Evolutionary conservation across 2,797 vertebrate species (phyloP), one percentile per base, ranked within the genome.

Genomic region (Rhincodon typus): DNA sequence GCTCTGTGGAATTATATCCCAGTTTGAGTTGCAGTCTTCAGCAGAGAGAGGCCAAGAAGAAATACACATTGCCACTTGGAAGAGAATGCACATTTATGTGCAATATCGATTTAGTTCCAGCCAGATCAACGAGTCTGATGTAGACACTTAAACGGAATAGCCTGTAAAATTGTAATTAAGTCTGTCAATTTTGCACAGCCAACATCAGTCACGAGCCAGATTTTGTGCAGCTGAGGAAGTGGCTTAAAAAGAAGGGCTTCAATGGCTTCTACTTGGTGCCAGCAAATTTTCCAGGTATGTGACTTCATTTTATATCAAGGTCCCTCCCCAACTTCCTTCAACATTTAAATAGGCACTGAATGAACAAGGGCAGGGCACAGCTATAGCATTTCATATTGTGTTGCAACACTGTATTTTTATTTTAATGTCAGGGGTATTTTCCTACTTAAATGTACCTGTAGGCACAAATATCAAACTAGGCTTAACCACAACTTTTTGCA

Each of bases 211-310:
- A 98, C 95, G 98, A 98, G 96, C 96, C 67, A 12, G 97, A 97
- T 96, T 99, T 98, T n/a, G 97, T 99, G 96, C 96, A 97, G 84
- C 97, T 99, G 79, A 97, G 97, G 97, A 98, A 96, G 96, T 99
- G 99, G 97, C 97, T 99, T 53, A 98, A 98, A 97, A 96, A 96
- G 0, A 98, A 98, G 96, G 98, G 98, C 88, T 99, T 98, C 97
- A 96, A 96, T 86, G 97, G 98, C 17, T 96, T n/a, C 1, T 97
- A 96, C 96, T 97, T 99, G 96, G 98, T 96, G 91, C 98, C 99
- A 66, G 97, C 97, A 0, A 57, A 96, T 70, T 99, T 99, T 97
- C 96, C 97, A 91, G 98, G 99, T 99, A 97, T 8, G 6, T 70
- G 66, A 84, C 23, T 84, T 46, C 21, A 38, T 42, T 19, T n/a